These are phyloP conservation scores for Cololabis saira DNA, from an alignment of 2,113 vertebrate genomes.

Conservation along the genomic window DNA sequence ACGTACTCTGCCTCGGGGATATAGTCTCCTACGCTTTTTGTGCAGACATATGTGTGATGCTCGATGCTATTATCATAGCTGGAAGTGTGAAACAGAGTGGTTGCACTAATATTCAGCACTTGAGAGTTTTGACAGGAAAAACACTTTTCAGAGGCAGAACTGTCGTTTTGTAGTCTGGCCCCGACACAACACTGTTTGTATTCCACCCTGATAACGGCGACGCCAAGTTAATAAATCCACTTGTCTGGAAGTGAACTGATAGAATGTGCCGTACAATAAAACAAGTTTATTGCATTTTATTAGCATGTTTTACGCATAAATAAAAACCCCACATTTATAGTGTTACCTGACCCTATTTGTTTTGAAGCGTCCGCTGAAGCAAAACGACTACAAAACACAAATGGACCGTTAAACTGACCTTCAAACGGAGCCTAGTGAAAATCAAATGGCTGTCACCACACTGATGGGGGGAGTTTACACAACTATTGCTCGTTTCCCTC, in stretches of 20 bases:
- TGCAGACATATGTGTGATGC: slow-evolving; percentile 77
- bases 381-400: slow-evolving; percentile 72
- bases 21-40: slow-evolving; percentile 67
- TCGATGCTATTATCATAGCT: slow-evolving; percentile 74
- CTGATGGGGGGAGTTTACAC: slow-evolving; percentile 43
- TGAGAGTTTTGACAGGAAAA: slow-evolving; percentile 68
- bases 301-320: slow-evolving; percentile 58
- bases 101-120: slow-evolving; percentile 67
- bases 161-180: slow-evolving; percentile 62
- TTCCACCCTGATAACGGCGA: slow-evolving; percentile 31
- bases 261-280: slow-evolving; percentile 19
- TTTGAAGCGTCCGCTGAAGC: slow-evolving; percentile 73
- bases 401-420: slow-evolving; percentile 79
- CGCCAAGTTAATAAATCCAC: slow-evolving; percentile 45
- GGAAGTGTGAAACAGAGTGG: slow-evolving; percentile 76
- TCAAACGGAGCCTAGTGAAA: slow-evolving; percentile 62
- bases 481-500: slow-evolving; percentile 46
- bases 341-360: slow-evolving; percentile 63
- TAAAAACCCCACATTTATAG: slow-evolving; percentile 57
- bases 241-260: slow-evolving; percentile 10
- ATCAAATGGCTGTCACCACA: slow-evolving; percentile 65
- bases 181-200: slow-evolving; percentile 40
- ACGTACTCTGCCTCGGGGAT: slow-evolving; percentile 63
- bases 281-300: slow-evolving; percentile 52
- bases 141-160: slow-evolving; percentile 54